These are phyloP conservation scores for Myrmecophaga tridactyla DNA, from an alignment of 2,113 vertebrate genomes.

Conservation along the genomic window DNA sequence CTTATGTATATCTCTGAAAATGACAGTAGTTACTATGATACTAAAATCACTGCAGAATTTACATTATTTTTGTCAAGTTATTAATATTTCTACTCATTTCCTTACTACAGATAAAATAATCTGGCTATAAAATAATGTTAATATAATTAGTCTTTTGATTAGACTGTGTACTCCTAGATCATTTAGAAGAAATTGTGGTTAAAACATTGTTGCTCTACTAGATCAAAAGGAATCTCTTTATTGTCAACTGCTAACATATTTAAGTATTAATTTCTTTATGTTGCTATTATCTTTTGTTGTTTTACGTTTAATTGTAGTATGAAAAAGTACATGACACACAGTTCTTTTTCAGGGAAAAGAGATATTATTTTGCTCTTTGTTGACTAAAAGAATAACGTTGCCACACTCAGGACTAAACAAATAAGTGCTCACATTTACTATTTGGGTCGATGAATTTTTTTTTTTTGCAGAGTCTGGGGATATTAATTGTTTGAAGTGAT, in stretches of 20 bases:
- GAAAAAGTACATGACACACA: background rate
- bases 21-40: background rate
- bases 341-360: background rate
- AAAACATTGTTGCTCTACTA: background rate
- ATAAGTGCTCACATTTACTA: background rate
- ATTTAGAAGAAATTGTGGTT: background rate
- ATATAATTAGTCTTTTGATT: background rate
- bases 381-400: background rate
- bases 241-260: background rate
- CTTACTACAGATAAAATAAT: background rate
- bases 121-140: background rate
- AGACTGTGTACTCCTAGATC: background rate
- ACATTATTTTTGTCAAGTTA: background rate
- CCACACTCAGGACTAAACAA: background rate
- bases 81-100: background rate
- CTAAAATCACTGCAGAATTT: background rate
- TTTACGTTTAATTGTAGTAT: background rate
- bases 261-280: background rate
- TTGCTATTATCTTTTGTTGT: background rate
- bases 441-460: background rate
- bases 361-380: background rate
- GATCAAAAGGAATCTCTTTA: background rate
- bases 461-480: background rate
- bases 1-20: background rate
- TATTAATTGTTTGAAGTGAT: background rate